Base-by-base conservation (phyloP, 1,140 invertebrate genomes). In the Tribolium madens region DNA sequence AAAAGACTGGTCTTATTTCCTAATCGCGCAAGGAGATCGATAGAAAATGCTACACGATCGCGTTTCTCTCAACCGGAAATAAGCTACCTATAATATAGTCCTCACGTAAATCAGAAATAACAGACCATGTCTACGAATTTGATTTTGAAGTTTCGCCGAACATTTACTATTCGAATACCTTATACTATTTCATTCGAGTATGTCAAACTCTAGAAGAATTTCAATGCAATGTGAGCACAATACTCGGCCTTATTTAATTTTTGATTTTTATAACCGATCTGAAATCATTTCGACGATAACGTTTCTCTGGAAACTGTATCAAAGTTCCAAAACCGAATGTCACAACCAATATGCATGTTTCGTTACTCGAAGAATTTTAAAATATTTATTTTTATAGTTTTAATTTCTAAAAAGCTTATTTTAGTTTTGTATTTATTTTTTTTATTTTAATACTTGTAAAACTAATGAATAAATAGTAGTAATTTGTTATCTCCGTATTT, bases 191-290 rank as follows among this genome's bases (percentile, higher is more conserved):
- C 57, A 33, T 33, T 64, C 31, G 31, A 10, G 9, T 64, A 64
- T 64, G 7, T 33, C 57, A 33, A 64, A 26, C 2, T 64, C 14
- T 64, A 14, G 21, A 12, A 31, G 26, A 64, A 64, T 64, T 64
- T 14, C 52, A 13, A 64, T 64, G 57, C 57, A 64, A 64, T 64
- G 57, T 18, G 21, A 64, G 26, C 57, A 64, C 57, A 64, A 64
- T 64, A 14, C 14, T 33, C 21, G 14, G 14, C 31, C 31, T 64
- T 64, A 64, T 64, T 64, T 64, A 64, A 64, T 64, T 64, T 33
- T 18, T 12, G 26, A 33, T 64, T 64, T 64, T 26, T 26, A 64
- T 64, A 64, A 12, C 57, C 12, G n/a, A 64, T 13, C 57, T 64
- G 57, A 14, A 64, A 64, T 64, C 57, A 64, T 33, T 1, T 64